Evolutionary conservation across 2,113 vertebrate species (phyloP).

Genomic region (Anarhynchus alexandrinus): DNA sequence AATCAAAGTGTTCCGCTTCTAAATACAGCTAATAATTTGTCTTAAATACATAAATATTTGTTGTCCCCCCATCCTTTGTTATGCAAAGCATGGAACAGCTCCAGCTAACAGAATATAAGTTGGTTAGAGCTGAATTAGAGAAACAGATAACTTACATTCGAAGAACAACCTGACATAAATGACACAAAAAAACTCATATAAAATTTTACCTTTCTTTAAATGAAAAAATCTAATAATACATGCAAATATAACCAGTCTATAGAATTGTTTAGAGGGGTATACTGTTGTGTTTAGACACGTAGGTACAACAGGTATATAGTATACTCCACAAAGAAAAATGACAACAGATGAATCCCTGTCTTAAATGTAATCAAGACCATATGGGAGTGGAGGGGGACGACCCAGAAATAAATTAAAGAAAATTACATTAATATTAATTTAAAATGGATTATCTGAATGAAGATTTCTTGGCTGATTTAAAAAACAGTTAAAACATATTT

Average conservation of each 20-base stretch:
- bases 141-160: accelerated
- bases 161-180: not conserved
- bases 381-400: not conserved
- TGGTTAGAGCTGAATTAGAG: not conserved
- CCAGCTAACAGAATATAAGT: not conserved
- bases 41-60: not conserved
- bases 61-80: not conserved
- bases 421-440: not conserved
- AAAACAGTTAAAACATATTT: not conserved
- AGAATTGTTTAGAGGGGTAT: not conserved
- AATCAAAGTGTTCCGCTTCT: not conserved
- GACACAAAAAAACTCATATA: not conserved
- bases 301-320: not conserved
- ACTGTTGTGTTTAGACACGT: not conserved
- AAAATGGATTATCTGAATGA: not conserved
- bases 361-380: not conserved
- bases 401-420: not conserved
- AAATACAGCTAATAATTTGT: not conserved
- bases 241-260: not conserved
- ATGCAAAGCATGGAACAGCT: not conserved
- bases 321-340: not conserved
- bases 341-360: not conserved
- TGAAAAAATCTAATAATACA: not conserved
- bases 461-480: not conserved
- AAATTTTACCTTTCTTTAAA: not conserved